phyloP scores from a whole-genome alignment of 2,888 invertebrate species.

The Stenchaetothrips biformis region DNA sequence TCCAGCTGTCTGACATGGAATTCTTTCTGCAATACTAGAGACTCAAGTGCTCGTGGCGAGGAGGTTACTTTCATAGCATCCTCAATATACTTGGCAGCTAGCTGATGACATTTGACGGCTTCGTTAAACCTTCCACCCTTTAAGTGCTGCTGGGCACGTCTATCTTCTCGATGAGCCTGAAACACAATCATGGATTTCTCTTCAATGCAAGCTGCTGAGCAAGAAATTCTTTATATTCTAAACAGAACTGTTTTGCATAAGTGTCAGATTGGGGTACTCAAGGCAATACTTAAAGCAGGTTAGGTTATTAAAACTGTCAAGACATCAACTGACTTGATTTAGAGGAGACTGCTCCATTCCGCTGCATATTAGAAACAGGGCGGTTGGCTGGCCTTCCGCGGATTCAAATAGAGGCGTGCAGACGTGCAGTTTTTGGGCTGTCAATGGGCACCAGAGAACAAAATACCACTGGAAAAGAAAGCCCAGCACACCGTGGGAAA shows the following conservation, averaged over 20 bases:
- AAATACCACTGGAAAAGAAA: too few species aligned
- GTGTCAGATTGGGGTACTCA: not conserved
- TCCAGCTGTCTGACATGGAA: constrained; percentile 66
- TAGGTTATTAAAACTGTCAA: not conserved
- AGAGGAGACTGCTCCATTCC: constrained; percentile 7
- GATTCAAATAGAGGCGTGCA: too few species aligned
- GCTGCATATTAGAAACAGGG: not conserved
- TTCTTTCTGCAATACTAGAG: constrained; percentile 64
- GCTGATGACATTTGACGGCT: constrained; percentile 66
- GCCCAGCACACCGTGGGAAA: too few species aligned
- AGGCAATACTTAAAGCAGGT: not conserved
- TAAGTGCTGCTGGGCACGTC: constrained; percentile 64
- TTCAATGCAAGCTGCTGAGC: not conserved
- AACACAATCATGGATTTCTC: not conserved
- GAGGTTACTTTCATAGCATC: constrained; percentile 58
- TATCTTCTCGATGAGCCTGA: constrained; percentile 70
- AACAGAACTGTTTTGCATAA: not conserved
- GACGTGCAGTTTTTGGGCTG: too few species aligned
- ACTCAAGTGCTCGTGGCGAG: constrained; percentile 59
- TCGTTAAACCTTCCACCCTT: constrained; percentile 63
- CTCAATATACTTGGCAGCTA: constrained; percentile 60
- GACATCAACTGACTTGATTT: not conserved
- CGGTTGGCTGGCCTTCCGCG: not conserved
- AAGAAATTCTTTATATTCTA: not conserved
- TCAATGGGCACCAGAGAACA: too few species aligned